Evolutionary conservation across 2,797 vertebrate species (phyloP).

Genomic region (Melanotaenia trifasciata): DNA sequence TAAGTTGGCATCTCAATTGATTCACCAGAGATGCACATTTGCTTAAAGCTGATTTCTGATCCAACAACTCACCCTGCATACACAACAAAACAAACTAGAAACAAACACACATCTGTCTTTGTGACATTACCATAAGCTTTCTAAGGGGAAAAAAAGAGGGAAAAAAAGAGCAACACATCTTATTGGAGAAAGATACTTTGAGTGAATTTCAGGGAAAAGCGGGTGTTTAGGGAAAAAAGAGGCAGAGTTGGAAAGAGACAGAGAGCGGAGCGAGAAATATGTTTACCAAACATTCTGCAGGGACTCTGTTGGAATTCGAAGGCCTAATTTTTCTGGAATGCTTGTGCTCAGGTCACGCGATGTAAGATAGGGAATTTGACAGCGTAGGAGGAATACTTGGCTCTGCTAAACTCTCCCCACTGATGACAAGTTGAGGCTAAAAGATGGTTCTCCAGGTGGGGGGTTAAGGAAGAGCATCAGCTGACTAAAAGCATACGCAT

Average conservation of each 20-base stretch:
- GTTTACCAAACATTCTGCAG: conserved; percentile 74
- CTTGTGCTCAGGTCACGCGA: conserved; percentile 73
- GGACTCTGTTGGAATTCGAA: conserved; percentile 72
- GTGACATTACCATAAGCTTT: conserved; percentile 35
- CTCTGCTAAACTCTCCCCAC: conserved; percentile 47
- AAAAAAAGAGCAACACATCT: conserved; percentile 24
- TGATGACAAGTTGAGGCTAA: conserved; percentile 45
- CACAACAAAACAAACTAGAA: conserved; percentile 24
- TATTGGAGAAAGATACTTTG: conserved; percentile 33
- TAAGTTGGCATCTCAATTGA: conserved; percentile 62
- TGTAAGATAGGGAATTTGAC: conserved; percentile 62
- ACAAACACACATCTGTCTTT: conserved; percentile 39
- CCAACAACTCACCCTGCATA: conserved; percentile 2
- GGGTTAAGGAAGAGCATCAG: conserved; percentile 42
- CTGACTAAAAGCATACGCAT: conserved; percentile 53
- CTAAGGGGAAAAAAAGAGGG: conserved; percentile 12
- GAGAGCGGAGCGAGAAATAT: conserved; percentile 47
- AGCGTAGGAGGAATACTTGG: conserved; percentile 62
- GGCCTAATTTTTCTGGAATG: conserved; percentile 69
- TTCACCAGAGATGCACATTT: conserved; percentile 44
- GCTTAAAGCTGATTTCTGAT: conserved; percentile 39
- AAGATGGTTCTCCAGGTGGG: conserved; percentile 36
- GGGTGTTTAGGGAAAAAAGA: conserved; percentile 31
- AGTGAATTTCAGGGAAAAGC: conserved; percentile 21
- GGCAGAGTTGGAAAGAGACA: conserved; percentile 40